phyloP scores from a whole-genome alignment of 2,113 vertebrate species.

The Orthochromis malagaraziensis region DNA sequence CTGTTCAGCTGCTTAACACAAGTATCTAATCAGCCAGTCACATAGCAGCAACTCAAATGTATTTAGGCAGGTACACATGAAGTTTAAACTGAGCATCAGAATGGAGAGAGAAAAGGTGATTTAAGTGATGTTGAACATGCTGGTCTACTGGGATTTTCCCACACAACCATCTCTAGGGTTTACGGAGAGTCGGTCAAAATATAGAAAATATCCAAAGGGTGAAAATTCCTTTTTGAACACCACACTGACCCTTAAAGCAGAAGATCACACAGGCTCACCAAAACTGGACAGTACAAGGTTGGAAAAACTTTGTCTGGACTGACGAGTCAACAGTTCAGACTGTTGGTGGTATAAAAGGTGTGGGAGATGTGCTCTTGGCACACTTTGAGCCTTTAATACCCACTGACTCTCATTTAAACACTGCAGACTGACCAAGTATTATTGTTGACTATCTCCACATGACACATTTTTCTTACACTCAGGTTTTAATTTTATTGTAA shows the following conservation, averaged over 20 bases:
- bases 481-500: background rate
- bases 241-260: background rate
- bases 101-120: background rate
- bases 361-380: background rate
- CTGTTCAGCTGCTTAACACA: background rate
- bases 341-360: background rate
- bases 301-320: background rate
- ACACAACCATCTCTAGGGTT: background rate
- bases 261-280: background rate
- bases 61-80: background rate
- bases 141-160: background rate
- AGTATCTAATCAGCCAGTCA: background rate
- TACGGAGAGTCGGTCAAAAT: background rate
- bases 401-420: background rate
- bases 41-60: background rate
- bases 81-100: background rate
- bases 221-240: background rate
- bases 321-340: background rate
- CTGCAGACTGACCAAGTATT: background rate
- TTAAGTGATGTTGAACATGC: background rate
- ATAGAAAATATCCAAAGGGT: background rate
- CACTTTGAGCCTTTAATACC: background rate
- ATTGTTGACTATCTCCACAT: background rate
- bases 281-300: background rate
- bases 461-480: background rate